Evolutionary conservation across 2,113 vertebrate genomes (phyloP), one percentile per base, ranked within the genome.

Genomic region (Microtus richardsoni): DNA sequence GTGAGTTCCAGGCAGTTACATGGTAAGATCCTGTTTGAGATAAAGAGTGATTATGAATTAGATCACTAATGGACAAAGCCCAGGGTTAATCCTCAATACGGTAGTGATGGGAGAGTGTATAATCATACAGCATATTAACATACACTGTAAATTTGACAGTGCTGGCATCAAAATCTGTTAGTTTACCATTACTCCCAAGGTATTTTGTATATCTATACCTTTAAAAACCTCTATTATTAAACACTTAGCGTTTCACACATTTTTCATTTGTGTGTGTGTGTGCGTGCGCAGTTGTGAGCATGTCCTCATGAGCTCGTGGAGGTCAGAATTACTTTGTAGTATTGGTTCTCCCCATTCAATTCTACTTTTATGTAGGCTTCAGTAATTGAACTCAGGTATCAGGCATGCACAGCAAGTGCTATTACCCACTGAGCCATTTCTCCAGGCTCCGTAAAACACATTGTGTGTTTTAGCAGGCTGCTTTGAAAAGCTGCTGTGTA

Each of bases 401-500:
- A 36, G 41, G 17, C 4, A 13, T 22, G 30, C 60, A 33, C 28
- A 33, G 26, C 83, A 66, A 85, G 39, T 24, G 26, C 41, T 68
- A 36, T 47, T 21, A 47, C 28, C 39, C 41, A 85, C 28, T 66
- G 62, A 47, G 41, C 83, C 30, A 7, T 47, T 17, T 47, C 41
- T 66, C 41, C 28, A 85, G 28, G 13, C 28, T 66, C 62, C 17
- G 7, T n/a, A 26, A 24, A n/a, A 26, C 12, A 52, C 75, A 16
- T 33, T 62, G 60, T 94, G 36, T 87, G 49, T 77, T 84, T 64
- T 94, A 12, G 58, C 26, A 64, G 7, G 5, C 36, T 85, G 8
- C 71, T 92, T 78, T 95, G 64, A 93, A 95, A 93, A 93, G 88
- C 92, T 36, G 16, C 68, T 91, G 30, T 79, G 10, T 79, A 62